These are phyloP conservation scores for Drosophila prolongata DNA, from an alignment of 2,888 invertebrate genomes.

Conservation along the genomic window DNA sequence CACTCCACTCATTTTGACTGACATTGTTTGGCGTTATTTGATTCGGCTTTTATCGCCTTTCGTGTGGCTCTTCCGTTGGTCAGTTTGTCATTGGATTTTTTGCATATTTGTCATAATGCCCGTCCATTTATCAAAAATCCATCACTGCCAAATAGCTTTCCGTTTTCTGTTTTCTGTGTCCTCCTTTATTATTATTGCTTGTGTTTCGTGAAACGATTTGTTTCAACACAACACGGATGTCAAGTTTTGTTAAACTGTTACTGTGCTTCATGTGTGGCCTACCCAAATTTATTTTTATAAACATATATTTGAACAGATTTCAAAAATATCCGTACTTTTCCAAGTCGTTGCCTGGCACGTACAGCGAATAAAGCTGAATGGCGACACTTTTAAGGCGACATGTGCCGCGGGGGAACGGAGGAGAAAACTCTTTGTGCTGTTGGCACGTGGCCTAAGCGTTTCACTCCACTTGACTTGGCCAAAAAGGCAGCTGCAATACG, in stretches of 20 bases:
- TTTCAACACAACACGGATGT: slow-evolving; percentile 9
- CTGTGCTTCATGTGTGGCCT: slow-evolving; percentile 12
- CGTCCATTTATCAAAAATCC: slow-evolving; percentile 64
- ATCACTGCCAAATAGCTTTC: slow-evolving; percentile 59
- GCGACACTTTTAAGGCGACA: slow-evolving; percentile 67
- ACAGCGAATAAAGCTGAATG: slow-evolving; percentile 57
- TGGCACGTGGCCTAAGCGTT: slow-evolving; percentile 31
- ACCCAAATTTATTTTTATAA: slow-evolving; percentile 5
- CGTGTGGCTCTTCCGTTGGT: slow-evolving; percentile 23
- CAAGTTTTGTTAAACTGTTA: slow-evolving; percentile 2
- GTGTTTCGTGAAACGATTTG: slow-evolving; percentile 11
- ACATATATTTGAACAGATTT: slow-evolving; percentile 19
- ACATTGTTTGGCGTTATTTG: slow-evolving; percentile 59
- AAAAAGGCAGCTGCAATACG: slow-evolving; percentile 27
- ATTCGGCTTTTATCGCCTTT: slow-evolving; percentile 60
- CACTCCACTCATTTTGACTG: slow-evolving; percentile 40
- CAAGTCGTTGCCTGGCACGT: slow-evolving; percentile 56
- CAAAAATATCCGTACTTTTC: slow-evolving; percentile 23
- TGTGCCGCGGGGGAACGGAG: slow-evolving; percentile 31
- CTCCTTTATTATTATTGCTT: slow-evolving; percentile 2
- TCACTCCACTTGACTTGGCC: slow-evolving; percentile 10
- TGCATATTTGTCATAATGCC: slow-evolving; percentile 60
- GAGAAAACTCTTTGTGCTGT: slow-evolving; percentile 10
- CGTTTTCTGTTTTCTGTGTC: slow-evolving; percentile 8
- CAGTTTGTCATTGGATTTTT: slow-evolving; percentile 45